phyloP scores from a whole-genome alignment of 2,113 vertebrate genomes.

The Entomyzon cyanotis region DNA sequence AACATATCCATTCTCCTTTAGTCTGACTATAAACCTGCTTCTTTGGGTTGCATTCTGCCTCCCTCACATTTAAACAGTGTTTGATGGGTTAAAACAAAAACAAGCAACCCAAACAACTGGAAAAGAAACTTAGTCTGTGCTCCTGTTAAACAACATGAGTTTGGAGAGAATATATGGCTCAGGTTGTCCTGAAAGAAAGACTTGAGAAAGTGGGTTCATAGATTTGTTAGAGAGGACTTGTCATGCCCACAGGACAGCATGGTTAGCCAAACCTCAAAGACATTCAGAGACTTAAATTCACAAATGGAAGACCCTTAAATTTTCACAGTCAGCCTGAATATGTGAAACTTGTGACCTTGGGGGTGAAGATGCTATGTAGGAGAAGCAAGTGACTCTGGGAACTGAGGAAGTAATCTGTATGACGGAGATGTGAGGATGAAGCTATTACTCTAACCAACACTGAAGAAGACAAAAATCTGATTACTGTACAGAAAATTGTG shows the following conservation, averaged over 20 bases:
- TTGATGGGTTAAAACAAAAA: background rate
- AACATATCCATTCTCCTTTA: background rate
- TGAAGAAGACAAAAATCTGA: background rate
- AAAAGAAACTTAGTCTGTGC: background rate
- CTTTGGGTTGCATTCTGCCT: background rate
- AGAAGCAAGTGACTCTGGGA: background rate
- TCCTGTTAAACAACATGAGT: background rate
- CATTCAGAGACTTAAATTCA: background rate
- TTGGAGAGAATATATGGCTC: background rate
- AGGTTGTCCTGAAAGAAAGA: background rate
- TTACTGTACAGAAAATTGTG: background rate
- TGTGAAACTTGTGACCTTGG: background rate
- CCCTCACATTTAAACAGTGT: background rate
- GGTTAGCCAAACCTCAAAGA: background rate
- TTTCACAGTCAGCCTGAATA: background rate
- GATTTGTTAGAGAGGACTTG: background rate
- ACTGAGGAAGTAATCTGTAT: background rate
- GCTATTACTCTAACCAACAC: background rate
- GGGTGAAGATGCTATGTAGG: background rate
- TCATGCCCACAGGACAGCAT: background rate
- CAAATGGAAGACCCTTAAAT: background rate
- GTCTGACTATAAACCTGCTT: background rate
- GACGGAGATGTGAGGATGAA: background rate
- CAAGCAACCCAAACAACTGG: background rate
- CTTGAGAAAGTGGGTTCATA: background rate